Percentiles rank a stretch among this genome's conserved stretches.
Conservation (phyloP, 92 coral and sea anemone species). For the Phenganax subtilis region DNA sequence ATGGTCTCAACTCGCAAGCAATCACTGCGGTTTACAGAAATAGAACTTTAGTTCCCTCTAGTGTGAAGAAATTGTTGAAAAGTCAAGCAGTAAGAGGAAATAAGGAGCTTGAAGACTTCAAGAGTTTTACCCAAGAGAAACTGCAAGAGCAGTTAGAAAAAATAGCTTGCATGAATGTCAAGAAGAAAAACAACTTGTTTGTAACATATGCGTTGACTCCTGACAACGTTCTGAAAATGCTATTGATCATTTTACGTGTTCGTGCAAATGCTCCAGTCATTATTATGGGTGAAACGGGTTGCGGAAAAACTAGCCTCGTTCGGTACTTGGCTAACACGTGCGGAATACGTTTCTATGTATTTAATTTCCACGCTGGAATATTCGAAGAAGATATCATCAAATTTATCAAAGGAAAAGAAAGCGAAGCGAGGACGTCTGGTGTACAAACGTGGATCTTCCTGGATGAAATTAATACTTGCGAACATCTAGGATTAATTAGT, state of each 20-base stretch:
- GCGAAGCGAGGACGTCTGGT: constrained; percentile 47
- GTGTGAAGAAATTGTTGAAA: constrained; percentile 62
- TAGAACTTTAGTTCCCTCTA: constrained; percentile 55
- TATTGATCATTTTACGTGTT: constrained; percentile 78
- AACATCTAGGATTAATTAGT: constrained; percentile 78
- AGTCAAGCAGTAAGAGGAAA: constrained; percentile 60
- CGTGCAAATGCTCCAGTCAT: constrained; percentile 81
- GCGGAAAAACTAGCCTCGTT: constrained; percentile 93
- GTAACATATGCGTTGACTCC: constrained; percentile 82
- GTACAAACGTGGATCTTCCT: constrained; percentile 72
- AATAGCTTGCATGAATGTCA: constrained; percentile 58
- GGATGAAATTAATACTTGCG: constrained; percentile 96
- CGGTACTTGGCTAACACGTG: constrained; percentile 82
- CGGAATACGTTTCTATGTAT: constrained; percentile 58
- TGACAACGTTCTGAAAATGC: constrained; percentile 90
- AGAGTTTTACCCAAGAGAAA: constrained; percentile 61
- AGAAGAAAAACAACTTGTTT: constrained; percentile 31
- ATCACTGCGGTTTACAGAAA: constrained; percentile 79
- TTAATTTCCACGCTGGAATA: constrained; percentile 90
- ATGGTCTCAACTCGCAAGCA: constrained; percentile 61
- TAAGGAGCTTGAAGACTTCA: constrained; percentile 63
- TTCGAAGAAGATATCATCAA: constrained; percentile 53
- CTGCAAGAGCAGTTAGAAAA: constrained; percentile 70
- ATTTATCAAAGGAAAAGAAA: constrained; percentile 52
- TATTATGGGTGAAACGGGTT: constrained; percentile 97